Evolutionary conservation across 2,888 invertebrate genomes (phyloP).

Genomic region (Ophion ventricosus): DNA sequence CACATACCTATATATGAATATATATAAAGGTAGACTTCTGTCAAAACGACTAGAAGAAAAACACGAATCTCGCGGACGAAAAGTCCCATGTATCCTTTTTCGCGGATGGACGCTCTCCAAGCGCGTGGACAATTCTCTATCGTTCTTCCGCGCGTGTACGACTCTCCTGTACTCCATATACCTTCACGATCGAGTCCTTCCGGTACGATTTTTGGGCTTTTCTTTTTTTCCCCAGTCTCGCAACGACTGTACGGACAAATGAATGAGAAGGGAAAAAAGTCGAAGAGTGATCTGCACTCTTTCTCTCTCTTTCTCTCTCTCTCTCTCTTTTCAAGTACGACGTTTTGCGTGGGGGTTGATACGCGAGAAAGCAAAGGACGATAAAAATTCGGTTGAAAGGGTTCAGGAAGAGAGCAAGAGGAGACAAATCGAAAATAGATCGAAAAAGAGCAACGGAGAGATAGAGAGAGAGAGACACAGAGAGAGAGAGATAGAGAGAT

Average conservation of each 20-base stretch:
- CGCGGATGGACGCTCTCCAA: conserved; percentile 25
- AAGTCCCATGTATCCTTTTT: conserved; percentile 45
- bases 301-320: conserved; percentile 20
- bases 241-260: not conserved
- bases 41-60: conserved; percentile 52
- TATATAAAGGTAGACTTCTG: conserved; percentile 39
- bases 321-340: not conserved
- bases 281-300: conserved; percentile 1
- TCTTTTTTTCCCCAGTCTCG: not conserved
- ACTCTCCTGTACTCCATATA: too few species aligned
- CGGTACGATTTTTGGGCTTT: conserved; percentile 1
- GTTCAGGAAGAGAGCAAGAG: not conserved
- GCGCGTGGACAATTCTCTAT: not conserved
- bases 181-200: conserved; percentile 13
- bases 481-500: conserved; percentile 18
- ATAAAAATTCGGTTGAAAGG: conserved; percentile 49
- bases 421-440: not conserved
- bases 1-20: not conserved
- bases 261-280: conserved; percentile 8
- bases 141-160: not conserved
- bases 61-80: conserved; percentile 19
- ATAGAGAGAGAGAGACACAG: conserved; percentile 16
- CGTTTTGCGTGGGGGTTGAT: conserved; percentile 18
- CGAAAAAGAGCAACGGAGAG: not conserved
- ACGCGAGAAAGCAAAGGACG: conserved; percentile 52